A percentile compares a stretch with the other conserved stretches of the same genome.
phyloP scores from a whole-genome alignment of 2,888 invertebrate genomes.

The Archips crataeganus region DNA sequence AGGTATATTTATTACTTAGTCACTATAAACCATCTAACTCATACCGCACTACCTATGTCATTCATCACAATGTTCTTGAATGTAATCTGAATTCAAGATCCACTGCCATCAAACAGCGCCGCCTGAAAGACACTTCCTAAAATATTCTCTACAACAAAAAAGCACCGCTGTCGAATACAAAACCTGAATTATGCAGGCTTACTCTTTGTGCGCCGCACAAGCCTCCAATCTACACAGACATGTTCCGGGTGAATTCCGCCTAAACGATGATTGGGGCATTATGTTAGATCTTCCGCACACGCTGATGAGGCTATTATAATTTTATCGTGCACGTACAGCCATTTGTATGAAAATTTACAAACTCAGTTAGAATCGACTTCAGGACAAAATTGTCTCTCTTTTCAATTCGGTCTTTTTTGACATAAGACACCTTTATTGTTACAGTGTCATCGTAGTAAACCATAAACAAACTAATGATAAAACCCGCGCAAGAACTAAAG shows the following conservation, averaged over 20 bases:
- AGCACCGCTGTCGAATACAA: neutral
- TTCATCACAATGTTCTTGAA: too few relatives aligned
- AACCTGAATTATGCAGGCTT: neutral
- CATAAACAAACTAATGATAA: too few relatives aligned
- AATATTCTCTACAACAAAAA: neutral
- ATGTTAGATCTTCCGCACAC: neutral
- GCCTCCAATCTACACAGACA: neutral
- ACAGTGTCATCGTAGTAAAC: too few relatives aligned
- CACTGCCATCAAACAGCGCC: neutral
- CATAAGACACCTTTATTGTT: too few relatives aligned
- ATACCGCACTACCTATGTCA: too few relatives aligned
- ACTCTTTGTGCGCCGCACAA: neutral
- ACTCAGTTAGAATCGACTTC: neutral
- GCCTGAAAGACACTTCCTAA: neutral
- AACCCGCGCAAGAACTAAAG: too few relatives aligned
- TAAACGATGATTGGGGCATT: constrained; percentile 26
- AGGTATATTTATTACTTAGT: too few relatives aligned
- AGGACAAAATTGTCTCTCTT: too few relatives aligned
- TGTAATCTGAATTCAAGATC: neutral
- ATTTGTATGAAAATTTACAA: neutral
- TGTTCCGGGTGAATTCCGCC: neutral
- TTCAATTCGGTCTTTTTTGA: too few relatives aligned
- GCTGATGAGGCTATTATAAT: neutral
- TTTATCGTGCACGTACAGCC: neutral
- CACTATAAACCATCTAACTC: too few relatives aligned